Evolutionary conservation across 2,888 invertebrate species (phyloP), one percentile per base, ranked within the genome.

Genomic region (Cryptosula pallasiana): DNA sequence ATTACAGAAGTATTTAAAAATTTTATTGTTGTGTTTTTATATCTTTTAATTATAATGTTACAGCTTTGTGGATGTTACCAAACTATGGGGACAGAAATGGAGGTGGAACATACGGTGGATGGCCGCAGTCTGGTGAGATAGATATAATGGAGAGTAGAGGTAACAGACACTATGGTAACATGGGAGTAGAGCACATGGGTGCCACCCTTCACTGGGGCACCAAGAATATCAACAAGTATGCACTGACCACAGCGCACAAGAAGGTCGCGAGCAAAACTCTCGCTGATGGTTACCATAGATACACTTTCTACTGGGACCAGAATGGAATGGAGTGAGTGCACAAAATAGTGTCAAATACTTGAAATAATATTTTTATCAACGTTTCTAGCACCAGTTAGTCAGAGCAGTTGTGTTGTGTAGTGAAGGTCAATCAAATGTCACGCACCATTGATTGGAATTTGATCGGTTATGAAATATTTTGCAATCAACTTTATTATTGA

Each of bases 11-110:
- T 13, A 45, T 45, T 45, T 45, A 20, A 45, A 45, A 20, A 45
- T 45, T 45, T 20, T 45, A 45, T 45, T 45, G 20, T 45, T n/a
- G n/a, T n/a, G n/a, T n/a, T n/a, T n/a, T n/a, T n/a, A n/a, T n/a
- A n/a, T n/a, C n/a, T n/a, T n/a, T n/a, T n/a, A n/a, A n/a, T n/a
- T n/a, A n/a, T n/a, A n/a, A n/a, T 73, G 29, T 73, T 71, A 16
- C 79, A 90, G 90, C 90, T 35, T 88, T 91, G 76, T 91, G 90
- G 91, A 80, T 91, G 78, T 89, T 91, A 78, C 91, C 92, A 0
- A 83, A 86, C 5, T 87, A 88, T 71, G 55, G 36, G 2, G n/a
- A 32, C 32, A 27, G 63, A 63, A 63, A 63, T 63, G 63, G 63
- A 25, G 63, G 34, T 32, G 87, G 88, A 55, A 83, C 86, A 0